These are phyloP conservation scores for Hylomyscus alleni DNA, from an alignment of 2,797 vertebrate genomes.

Conservation along the genomic window DNA sequence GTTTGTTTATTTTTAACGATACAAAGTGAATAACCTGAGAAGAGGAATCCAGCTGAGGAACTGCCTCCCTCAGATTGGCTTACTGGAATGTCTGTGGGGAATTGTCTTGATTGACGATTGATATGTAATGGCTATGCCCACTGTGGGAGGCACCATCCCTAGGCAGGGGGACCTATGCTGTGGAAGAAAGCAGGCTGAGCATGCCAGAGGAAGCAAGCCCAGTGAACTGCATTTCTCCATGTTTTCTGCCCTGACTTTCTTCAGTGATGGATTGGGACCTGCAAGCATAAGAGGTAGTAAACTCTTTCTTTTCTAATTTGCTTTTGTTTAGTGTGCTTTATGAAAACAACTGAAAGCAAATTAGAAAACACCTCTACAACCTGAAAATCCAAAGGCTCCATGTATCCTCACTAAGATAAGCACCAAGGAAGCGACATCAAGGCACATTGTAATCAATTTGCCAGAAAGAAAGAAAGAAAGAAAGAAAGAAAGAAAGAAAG, in stretches of 20 bases:
- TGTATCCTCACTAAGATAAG: slow-evolving; percentile 37
- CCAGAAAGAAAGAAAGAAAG: too few relatives aligned
- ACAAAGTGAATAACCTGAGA: neutral
- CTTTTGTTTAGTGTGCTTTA: neutral
- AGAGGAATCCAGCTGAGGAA: neutral
- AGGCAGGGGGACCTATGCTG: neutral
- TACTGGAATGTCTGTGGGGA: neutral
- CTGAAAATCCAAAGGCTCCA: slow-evolving; percentile 5
- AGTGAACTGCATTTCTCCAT: neutral
- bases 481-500: too few relatives aligned
- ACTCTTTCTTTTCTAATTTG: neutral
- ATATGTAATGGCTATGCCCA: neutral
- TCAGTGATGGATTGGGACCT: neutral
- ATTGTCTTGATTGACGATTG: neutral
- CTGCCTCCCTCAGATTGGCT: neutral
- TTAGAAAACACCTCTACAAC: neutral
- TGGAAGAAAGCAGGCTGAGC: neutral
- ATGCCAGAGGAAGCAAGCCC: neutral
- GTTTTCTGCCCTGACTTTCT: neutral
- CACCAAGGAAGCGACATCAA: neutral
- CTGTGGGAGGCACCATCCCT: neutral
- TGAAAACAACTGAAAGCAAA: neutral
- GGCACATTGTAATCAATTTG: neutral
- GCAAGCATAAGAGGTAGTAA: neutral
- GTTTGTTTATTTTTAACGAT: neutral